A percentile compares a stretch with the other conserved stretches of the same genome.
phyloP scores from a whole-genome alignment of 53 echinoderm and acorn worm genomes.

The Arbacia lixula region DNA sequence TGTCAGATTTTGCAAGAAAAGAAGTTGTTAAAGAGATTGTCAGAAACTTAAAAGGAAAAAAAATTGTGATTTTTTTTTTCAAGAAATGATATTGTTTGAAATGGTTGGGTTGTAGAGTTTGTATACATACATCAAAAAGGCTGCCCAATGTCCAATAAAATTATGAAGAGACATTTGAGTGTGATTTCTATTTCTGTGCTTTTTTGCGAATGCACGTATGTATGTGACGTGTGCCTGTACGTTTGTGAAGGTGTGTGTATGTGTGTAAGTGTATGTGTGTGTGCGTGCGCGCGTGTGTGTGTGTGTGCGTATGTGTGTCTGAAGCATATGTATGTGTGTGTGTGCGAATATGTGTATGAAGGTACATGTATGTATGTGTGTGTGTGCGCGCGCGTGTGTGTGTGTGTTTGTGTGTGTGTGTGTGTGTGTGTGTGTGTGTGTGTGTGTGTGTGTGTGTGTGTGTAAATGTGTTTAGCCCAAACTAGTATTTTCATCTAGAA shows the following conservation, averaged over 20 bases:
- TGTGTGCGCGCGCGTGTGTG: too few relatives aligned
- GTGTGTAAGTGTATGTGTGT: neutral
- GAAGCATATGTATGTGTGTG: too few relatives aligned
- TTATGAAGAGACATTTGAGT: conserved; percentile 21
- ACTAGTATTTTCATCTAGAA: too few relatives aligned
- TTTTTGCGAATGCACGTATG: neutral
- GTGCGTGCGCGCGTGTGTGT: too few relatives aligned
- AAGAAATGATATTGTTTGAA: conserved; percentile 47
- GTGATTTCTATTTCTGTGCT: neutral
- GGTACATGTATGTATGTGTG: too few relatives aligned
- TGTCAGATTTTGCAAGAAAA: conserved; percentile 38
- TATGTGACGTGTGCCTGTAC: neutral
- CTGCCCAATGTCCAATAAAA: conserved; percentile 52
- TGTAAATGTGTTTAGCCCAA: too few relatives aligned
- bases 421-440: too few relatives aligned
- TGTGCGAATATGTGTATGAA: too few relatives aligned
- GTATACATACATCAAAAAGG: conserved; percentile 44
- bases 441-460: too few relatives aligned
- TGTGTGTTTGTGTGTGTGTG: too few relatives aligned
- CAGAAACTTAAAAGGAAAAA: conserved; percentile 11
- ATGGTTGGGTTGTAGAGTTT: conserved; percentile 56
- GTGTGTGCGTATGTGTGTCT: too few relatives aligned
- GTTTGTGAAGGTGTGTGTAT: neutral
- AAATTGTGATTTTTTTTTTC: conserved; percentile 14
- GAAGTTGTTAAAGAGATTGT: neutral